Evolutionary conservation across 2,888 invertebrate genomes (phyloP).

Genomic region (Ptilodon capucinus): DNA sequence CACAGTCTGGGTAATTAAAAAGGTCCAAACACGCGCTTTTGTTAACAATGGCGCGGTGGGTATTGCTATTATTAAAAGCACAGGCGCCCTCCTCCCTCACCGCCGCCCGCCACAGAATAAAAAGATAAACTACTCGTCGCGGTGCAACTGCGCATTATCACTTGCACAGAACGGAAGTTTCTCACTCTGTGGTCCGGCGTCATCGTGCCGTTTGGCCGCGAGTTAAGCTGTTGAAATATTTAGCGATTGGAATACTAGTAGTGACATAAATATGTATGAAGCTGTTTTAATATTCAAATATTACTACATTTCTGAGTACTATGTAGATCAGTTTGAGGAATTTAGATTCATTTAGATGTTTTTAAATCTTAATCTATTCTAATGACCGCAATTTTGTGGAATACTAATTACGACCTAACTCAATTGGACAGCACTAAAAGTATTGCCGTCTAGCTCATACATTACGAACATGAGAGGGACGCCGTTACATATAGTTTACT

Average conservation of each 20-base stretch:
- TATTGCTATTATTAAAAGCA: conserved; percentile 8
- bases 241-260: background rate
- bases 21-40: background rate
- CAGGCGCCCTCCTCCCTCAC: background rate
- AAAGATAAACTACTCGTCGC: conserved; percentile 4
- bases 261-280: background rate
- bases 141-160: conserved; percentile 9
- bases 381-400: no score
- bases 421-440: no score
- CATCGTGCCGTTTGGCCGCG: background rate
- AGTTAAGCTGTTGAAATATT: background rate
- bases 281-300: background rate
- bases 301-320: background rate
- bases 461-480: no score
- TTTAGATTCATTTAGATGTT: background rate
- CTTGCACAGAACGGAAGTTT: conserved; percentile 1
- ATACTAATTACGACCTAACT: no score
- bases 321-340: background rate
- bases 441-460: no score
- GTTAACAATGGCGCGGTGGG: conserved; percentile 7
- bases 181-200: conserved; percentile 9
- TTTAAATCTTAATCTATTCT: no score
- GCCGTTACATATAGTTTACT: no score
- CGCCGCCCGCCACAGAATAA: background rate
- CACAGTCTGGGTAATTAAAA: background rate